A percentile compares a stretch with the other conserved stretches of the same genome.
These are phyloP conservation scores for Cuculus canorus DNA, from an alignment of 2,797 vertebrate species.

Conservation along the genomic window DNA sequence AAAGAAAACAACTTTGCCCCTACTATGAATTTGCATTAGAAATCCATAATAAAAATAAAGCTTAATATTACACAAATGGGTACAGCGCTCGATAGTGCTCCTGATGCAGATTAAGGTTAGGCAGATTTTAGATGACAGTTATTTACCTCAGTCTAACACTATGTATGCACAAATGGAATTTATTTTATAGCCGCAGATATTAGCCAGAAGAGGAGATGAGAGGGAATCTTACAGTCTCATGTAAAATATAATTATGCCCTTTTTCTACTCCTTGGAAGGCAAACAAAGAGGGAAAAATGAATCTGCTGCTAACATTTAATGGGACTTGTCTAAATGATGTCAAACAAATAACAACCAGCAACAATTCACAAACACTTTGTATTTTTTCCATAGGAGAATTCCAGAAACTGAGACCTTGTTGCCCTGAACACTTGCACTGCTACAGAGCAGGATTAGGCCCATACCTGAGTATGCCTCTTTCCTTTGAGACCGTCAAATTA, in stretches of 20 bases:
- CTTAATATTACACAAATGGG: slow-evolving; percentile 62
- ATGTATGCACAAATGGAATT: slow-evolving; percentile 52
- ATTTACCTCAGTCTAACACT: slow-evolving; percentile 57
- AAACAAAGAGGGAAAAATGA: slow-evolving; percentile 57
- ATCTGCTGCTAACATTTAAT: slow-evolving; percentile 72
- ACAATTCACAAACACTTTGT: slow-evolving; percentile 56
- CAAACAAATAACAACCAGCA: slow-evolving; percentile 65
- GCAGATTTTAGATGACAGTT: slow-evolving; percentile 61
- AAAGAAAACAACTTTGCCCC: slow-evolving; percentile 55
- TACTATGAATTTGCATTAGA: slow-evolving; percentile 59
- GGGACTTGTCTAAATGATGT: slow-evolving; percentile 60
- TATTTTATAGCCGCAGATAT: slow-evolving; percentile 66
- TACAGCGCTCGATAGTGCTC: slow-evolving; percentile 42
- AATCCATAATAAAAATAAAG: slow-evolving; percentile 64
- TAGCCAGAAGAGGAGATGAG: slow-evolving; percentile 48
- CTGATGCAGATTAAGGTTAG: slow-evolving; percentile 59
- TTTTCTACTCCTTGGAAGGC: slow-evolving; percentile 69
- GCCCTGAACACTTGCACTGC: not conserved
- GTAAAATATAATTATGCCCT: slow-evolving; percentile 72
- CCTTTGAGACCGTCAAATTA: not conserved
- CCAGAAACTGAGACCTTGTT: slow-evolving; percentile 14
- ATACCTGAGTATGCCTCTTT: not conserved
- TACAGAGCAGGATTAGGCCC: not conserved
- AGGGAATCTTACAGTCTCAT: slow-evolving; percentile 59
- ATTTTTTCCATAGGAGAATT: slow-evolving; percentile 62